Conservation (phyloP, 2,888 invertebrate genomes). For the Papilio gigon region DNA sequence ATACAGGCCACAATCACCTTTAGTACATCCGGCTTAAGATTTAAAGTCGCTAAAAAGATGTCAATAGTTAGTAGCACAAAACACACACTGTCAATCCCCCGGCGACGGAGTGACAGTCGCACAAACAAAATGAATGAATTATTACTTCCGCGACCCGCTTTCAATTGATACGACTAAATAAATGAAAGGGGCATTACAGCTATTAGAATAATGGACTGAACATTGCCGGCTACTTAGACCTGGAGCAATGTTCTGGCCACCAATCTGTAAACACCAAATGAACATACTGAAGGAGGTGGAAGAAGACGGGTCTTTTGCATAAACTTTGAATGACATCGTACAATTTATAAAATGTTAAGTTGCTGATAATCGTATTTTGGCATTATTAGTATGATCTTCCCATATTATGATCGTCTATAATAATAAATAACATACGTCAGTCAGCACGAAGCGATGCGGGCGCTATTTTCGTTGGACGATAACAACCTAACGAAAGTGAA, state of each 20-base stretch:
- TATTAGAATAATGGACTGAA: constrained; percentile 38
- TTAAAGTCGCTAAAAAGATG: neutral
- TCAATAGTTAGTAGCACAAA: constrained; percentile 46
- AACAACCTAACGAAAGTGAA: constrained; percentile 30
- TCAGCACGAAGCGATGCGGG: constrained; percentile 3
- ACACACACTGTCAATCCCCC: constrained; percentile 46
- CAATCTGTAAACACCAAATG: no score
- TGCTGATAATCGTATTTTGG: neutral
- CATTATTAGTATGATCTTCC: neutral
- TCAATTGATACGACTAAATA: constrained; percentile 44
- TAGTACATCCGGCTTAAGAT: constrained; percentile 8
- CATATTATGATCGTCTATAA: neutral
- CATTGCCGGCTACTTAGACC: constrained; percentile 1
- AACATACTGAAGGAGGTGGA: no score
- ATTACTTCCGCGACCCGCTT: constrained; percentile 52
- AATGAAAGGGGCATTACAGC: constrained; percentile 39
- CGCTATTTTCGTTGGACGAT: constrained; percentile 30
- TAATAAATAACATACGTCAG: constrained; percentile 9
- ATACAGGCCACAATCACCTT: constrained; percentile 23
- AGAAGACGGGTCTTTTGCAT: neutral
- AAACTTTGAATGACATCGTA: neutral
- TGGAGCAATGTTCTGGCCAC: neutral
- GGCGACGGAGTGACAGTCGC: constrained; percentile 46
- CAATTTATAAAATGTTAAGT: neutral
- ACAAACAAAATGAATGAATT: constrained; percentile 59